phyloP scores from a whole-genome alignment of 2,888 invertebrate genomes.

The Noctuana brunneofusca region DNA sequence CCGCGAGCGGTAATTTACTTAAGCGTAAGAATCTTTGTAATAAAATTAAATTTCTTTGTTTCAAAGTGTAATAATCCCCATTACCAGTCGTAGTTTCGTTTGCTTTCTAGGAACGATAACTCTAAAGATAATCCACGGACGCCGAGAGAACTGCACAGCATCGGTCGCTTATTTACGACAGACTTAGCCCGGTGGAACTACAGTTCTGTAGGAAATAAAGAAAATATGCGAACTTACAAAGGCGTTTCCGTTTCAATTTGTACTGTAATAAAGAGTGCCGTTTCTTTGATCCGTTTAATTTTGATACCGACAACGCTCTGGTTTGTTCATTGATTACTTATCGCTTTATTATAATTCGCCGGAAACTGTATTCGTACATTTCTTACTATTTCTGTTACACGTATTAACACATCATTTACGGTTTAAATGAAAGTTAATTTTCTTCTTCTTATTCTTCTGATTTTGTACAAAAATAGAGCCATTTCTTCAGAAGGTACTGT shows the following conservation, averaged over 20 bases:
- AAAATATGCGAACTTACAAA: constrained; percentile 15
- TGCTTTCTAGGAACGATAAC: constrained; percentile 24
- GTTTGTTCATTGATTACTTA: background rate
- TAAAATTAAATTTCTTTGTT: constrained; percentile 23
- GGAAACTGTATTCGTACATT: too few species aligned
- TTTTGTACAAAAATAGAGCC: too few species aligned
- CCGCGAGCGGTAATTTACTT: constrained; percentile 11
- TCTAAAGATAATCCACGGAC: constrained; percentile 21
- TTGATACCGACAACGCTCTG: background rate
- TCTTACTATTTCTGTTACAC: too few species aligned
- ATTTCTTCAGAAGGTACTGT: too few species aligned
- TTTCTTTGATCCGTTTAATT: constrained; percentile 1
- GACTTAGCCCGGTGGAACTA: constrained; percentile 2
- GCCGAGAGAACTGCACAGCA: constrained; percentile 18
- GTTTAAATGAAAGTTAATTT: too few species aligned
- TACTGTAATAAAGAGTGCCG: constrained; percentile 8
- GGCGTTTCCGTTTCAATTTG: constrained; percentile 11
- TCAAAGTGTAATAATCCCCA: constrained; percentile 10
- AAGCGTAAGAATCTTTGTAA: constrained; percentile 9
- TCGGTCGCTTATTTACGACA: constrained; percentile 21
- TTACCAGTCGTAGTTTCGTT: constrained; percentile 20
- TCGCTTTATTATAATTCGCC: background rate
- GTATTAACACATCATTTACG: too few species aligned
- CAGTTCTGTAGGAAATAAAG: constrained; percentile 8
- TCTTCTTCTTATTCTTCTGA: too few species aligned